Conservation (phyloP, 2,797 vertebrate genomes). For the Hydrocynus forskahlii region DNA sequence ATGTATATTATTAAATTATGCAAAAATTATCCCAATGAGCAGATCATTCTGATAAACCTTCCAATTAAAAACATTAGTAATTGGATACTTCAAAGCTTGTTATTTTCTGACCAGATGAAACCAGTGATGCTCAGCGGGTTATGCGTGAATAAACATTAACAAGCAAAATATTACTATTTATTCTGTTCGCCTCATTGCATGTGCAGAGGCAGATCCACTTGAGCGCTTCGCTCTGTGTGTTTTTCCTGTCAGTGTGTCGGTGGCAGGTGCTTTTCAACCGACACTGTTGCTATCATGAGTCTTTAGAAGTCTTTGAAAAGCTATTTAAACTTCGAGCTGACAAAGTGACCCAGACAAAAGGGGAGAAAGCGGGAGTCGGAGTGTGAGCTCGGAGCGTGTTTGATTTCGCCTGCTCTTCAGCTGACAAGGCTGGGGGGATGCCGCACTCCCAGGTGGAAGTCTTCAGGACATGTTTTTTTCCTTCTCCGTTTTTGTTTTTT, state of each 20-base stretch:
- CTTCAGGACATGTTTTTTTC: conserved; percentile 67
- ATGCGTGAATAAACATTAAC: conserved; percentile 22
- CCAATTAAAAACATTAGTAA: background rate
- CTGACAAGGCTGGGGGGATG: conserved; percentile 28
- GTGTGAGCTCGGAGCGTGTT: conserved; percentile 30
- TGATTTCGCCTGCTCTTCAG: conserved; percentile 48
- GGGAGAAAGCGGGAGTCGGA: background rate
- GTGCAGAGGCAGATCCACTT: conserved; percentile 47
- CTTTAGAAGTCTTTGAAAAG: conserved; percentile 14
- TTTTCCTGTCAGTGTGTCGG: conserved; percentile 45
- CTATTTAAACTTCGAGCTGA: conserved; percentile 37
- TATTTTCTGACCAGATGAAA: background rate
- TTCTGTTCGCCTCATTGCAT: conserved; percentile 44
- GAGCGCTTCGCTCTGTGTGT: conserved; percentile 27
- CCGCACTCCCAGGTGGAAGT: conserved; percentile 68
- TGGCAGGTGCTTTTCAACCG: conserved; percentile 45
- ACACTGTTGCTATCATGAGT: conserved; percentile 14
- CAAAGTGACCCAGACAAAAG: conserved; percentile 23
- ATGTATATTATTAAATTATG: background rate
- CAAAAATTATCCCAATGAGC: no score
- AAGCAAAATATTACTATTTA: conserved; percentile 1
- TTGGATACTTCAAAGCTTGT: background rate
- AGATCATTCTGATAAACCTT: background rate
- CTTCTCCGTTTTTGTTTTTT: conserved; percentile 58
- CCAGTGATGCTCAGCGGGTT: background rate